phyloP scores from a whole-genome alignment of 2,797 vertebrate species.

The Vespertilio murinus region DNA sequence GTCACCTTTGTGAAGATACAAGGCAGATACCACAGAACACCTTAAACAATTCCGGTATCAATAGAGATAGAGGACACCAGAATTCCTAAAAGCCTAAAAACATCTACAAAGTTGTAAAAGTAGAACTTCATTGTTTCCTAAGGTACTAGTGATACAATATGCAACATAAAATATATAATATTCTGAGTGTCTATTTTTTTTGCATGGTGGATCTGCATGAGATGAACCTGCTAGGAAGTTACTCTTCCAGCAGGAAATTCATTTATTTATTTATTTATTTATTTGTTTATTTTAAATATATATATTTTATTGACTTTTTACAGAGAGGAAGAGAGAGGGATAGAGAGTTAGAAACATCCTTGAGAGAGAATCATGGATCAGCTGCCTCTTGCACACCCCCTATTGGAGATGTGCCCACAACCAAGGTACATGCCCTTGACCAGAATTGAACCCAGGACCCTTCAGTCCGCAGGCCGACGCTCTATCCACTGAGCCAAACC shows the following conservation, averaged over 20 bases:
- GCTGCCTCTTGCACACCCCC: too few species aligned
- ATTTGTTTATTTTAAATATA: too few species aligned
- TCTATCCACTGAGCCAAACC: too few species aligned
- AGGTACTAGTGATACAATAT: background rate
- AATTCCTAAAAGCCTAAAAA: constrained; percentile 24
- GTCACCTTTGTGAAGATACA: background rate
- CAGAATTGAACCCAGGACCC: too few species aligned
- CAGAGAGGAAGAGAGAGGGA: too few species aligned
- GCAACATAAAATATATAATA: background rate
- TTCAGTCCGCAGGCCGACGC: too few species aligned
- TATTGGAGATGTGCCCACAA: too few species aligned
- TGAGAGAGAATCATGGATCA: too few species aligned
- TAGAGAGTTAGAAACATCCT: too few species aligned
- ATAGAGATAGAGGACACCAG: background rate
- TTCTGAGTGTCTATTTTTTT: background rate
- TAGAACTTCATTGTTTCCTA: background rate
- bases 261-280: too few species aligned
- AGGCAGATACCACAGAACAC: background rate
- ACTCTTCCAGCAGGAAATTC: background rate
- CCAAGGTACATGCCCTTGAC: too few species aligned
- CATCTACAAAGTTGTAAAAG: background rate
- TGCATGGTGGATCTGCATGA: background rate
- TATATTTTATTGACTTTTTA: too few species aligned
- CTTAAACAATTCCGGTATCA: constrained; percentile 10
- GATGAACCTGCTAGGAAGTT: background rate